Base-by-base conservation (phyloP, 2,113 vertebrate species). In the Holacanthus passer region DNA sequence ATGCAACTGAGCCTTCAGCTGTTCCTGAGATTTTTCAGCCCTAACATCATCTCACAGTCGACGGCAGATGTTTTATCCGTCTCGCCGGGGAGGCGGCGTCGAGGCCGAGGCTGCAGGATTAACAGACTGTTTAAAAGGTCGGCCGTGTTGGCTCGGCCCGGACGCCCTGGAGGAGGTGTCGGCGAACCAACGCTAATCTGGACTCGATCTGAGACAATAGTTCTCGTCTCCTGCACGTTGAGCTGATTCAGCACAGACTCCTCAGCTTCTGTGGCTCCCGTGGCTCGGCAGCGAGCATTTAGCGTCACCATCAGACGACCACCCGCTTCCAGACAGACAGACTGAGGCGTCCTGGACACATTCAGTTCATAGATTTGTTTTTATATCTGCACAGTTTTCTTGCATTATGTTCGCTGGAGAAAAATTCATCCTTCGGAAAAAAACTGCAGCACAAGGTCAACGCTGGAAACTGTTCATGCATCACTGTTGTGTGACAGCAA, bases 171-270 rank as follows among this genome's bases (percentile, higher is more conserved):
- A 67, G 70, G 52, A 62, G 52, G 62, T 2, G 24, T 41, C 39
- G 14, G 27, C 37, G 59, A 64, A 45, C 43, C 45, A 66, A 32
- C 43, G 24, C 53, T 74, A 81, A 68, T 60, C 69, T 72, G 62
- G 68, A 67, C 50, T 50, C 52, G 17, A 39, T 73, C 60, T 53
- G 71, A 72, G 35, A 71, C 66, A 70, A 32, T 45, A 72, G 3
- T 68, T 53, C 48, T 43, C 66, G 29, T 45, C 59, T 12, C 6
- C 39, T 66, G 8, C 69, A 60, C 12, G 3, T n/a, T 58, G 52
- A 81, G 52, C 79, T 45, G 68, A 73, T 17, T 43, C 62, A 64
- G 37, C 39, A 13, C 31, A 60, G 31, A 31, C 5, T 11, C 58
- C 24, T 29, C 53, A 39, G 65, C n/a, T 20, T 29, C 43, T 7